Conservation (phyloP, 92 coral and sea anemone species). For the Heteractis magnifica region DNA sequence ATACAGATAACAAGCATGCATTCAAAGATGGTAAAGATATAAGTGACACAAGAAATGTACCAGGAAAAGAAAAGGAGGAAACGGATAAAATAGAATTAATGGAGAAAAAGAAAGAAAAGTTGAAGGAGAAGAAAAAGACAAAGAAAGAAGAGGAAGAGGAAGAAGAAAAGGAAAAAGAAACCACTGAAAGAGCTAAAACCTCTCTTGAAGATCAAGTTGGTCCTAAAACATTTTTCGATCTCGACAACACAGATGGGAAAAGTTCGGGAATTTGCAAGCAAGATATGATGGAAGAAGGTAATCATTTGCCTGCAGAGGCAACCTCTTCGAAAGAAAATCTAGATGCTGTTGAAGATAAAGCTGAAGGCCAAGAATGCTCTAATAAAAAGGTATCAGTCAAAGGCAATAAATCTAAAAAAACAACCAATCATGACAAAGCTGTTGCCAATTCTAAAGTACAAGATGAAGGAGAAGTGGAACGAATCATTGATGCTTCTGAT, state of each 20-base stretch:
- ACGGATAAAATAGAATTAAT: neutral
- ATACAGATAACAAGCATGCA: neutral
- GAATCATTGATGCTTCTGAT: neutral
- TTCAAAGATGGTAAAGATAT: neutral
- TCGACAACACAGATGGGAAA: neutral
- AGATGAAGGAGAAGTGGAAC: neutral
- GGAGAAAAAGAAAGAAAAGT: neutral
- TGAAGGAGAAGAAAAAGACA: neutral
- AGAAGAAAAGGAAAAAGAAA: neutral
- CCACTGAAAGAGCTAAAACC: too few species aligned
- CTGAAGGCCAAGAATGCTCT: neutral
- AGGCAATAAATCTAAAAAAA: neutral
- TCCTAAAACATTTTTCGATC: neutral
- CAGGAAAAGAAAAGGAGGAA: neutral
- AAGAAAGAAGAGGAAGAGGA: neutral
- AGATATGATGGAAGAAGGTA: neutral
- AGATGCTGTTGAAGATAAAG: neutral
- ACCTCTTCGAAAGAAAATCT: too few species aligned
- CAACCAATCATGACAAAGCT: neutral
- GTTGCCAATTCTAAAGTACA: neutral
- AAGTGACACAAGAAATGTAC: neutral
- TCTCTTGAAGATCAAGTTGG: neutral
- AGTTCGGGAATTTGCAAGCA: neutral
- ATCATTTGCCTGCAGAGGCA: neutral
- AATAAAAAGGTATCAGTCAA: neutral